Percentiles rank a stretch among this genome's conserved stretches.
phyloP scores from a whole-genome alignment of 1,140 invertebrate genomes.

The Apis laboriosa region DNA sequence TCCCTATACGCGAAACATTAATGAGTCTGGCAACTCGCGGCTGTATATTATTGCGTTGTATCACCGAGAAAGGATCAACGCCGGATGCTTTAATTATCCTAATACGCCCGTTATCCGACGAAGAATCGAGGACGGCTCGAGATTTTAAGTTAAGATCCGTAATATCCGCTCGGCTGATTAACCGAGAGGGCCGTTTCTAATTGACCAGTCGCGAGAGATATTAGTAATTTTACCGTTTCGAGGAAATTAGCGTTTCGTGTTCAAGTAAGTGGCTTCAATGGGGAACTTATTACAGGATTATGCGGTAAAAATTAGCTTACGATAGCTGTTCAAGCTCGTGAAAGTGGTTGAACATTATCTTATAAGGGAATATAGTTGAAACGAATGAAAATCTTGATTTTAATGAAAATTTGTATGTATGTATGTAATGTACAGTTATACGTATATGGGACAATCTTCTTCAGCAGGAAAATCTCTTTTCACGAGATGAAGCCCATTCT shows the following conservation, averaged over 20 bases:
- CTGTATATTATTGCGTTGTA: not conserved
- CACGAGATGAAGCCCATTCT: too few species aligned
- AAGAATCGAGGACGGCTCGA: slow-evolving; percentile 4
- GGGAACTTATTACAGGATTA: too few species aligned
- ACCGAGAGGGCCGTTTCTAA: not conserved
- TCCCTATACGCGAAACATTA: slow-evolving; percentile 27
- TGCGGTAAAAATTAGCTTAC: too few species aligned
- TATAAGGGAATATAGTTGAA: too few species aligned
- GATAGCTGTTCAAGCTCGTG: too few species aligned
- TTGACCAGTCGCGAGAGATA: not conserved
- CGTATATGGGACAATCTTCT: too few species aligned
- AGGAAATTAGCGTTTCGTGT: not conserved
- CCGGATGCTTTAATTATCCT: slow-evolving; percentile 39
- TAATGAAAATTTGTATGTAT: too few species aligned
- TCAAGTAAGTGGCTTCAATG: not conserved
- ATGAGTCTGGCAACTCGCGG: slow-evolving; percentile 23
- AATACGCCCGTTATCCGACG: slow-evolving; percentile 28
- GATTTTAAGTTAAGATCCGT: not conserved
- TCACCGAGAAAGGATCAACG: not conserved
- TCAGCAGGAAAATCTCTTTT: too few species aligned
- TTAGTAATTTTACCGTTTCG: not conserved
- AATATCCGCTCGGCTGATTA: slow-evolving; percentile 21
- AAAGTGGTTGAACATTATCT: too few species aligned
- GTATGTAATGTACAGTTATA: too few species aligned
- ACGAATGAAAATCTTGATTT: too few species aligned